Conservation (phyloP, 2,888 invertebrate species). For the Heteromurus nitidus region DNA sequence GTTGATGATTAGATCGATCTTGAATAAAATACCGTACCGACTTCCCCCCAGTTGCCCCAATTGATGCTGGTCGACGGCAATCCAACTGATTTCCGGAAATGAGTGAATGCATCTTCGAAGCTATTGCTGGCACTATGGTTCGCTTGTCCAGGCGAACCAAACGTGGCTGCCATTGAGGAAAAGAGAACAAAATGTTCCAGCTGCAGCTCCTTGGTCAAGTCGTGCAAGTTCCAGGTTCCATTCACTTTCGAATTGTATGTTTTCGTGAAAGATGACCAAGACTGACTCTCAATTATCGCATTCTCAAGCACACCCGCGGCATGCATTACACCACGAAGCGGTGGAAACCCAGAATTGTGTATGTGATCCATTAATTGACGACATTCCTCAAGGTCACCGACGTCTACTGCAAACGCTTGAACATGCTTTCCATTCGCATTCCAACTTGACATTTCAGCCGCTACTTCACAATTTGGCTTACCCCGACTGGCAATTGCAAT, state of each 20-base stretch:
- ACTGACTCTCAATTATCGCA: conserved; percentile 36
- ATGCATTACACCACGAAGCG: conserved; percentile 58
- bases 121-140: conserved; percentile 49
- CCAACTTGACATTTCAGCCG: not conserved
- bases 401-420: conserved; percentile 17
- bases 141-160: conserved; percentile 48
- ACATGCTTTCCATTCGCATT: conserved; percentile 42
- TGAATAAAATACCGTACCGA: conserved; percentile 18
- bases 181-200: conserved; percentile 56
- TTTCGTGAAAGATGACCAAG: conserved; percentile 41
- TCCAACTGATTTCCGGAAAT: conserved; percentile 32
- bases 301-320: conserved; percentile 50
- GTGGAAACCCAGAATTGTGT: conserved; percentile 31
- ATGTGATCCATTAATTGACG: conserved; percentile 17
- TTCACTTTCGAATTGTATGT: conserved; percentile 50
- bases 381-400: conserved; percentile 47
- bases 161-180: conserved; percentile 37
- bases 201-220: not conserved
- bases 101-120: conserved; percentile 23
- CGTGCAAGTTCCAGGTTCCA: conserved; percentile 49
- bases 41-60: conserved; percentile 61
- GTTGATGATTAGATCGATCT: not conserved
- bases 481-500: not conserved
- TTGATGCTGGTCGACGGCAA: conserved; percentile 30
- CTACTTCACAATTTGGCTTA: not conserved